Conservation (phyloP, 2,113 vertebrate species). For the Gymnorhina tibicen region DNA sequence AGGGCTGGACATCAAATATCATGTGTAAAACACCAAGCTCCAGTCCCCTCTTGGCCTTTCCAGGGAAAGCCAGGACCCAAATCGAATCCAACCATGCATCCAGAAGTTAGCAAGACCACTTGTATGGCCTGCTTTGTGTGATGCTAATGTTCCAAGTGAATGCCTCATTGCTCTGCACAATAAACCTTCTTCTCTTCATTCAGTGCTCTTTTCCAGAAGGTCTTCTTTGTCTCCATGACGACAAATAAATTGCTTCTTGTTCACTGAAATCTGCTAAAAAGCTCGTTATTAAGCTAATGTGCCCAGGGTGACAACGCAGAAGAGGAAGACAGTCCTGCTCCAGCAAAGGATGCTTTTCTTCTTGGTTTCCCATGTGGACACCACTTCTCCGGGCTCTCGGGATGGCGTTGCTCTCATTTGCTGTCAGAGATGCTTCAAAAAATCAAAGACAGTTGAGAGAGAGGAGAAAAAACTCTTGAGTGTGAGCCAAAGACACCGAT, state of each 20-base stretch:
- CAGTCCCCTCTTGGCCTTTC: background rate
- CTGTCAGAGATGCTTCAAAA: background rate
- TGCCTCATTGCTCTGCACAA: constrained; percentile 59
- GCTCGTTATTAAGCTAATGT: constrained; percentile 60
- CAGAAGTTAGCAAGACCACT: constrained; percentile 44
- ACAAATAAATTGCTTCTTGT: constrained; percentile 64
- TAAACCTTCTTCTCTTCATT: constrained; percentile 61
- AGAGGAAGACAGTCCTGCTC: background rate
- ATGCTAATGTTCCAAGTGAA: constrained; percentile 53
- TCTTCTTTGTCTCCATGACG: constrained; percentile 60
- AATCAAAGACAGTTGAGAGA: background rate
- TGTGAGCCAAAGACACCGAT: constrained; percentile 15
- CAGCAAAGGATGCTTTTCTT: constrained; percentile 6
- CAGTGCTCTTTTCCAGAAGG: constrained; percentile 57
- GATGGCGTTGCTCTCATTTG: background rate
- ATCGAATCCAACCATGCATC: background rate
- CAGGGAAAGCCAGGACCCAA: constrained; percentile 4
- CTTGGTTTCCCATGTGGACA: background rate
- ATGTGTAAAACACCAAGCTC: background rate
- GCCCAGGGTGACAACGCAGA: constrained; percentile 7
- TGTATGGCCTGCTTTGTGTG: constrained; percentile 45
- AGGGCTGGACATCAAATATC: background rate
- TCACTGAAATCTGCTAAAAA: constrained; percentile 61
- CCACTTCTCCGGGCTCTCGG: background rate
- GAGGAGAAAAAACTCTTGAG: background rate